Base-by-base conservation (phyloP, 2,888 invertebrate genomes). In the Lasioglossum leucozonium region DNA sequence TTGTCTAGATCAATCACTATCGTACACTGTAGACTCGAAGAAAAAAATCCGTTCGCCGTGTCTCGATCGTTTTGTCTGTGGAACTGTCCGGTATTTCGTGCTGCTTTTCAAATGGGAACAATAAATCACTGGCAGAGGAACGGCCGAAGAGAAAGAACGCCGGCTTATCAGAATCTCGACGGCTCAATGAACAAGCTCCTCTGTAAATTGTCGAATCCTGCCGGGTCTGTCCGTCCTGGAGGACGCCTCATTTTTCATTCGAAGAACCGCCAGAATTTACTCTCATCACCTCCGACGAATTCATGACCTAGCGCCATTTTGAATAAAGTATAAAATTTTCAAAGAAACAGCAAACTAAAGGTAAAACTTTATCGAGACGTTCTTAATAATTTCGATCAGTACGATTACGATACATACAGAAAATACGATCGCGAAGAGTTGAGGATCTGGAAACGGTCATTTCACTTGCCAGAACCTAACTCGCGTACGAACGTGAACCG, bases 191-290 rank as follows among this genome's bases (percentile, higher is more conserved):
- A 72, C 58, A 72, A 78, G 22, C 51, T 34, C 18, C 26, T 40
- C 40, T n/a, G 30, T 65, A 44, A 79, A 79, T 72, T 65, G 78
- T 72, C 42, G 71, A 72, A 26, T 72, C 78, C 62, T 44, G 18
- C 4, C 40, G 22, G 77, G 37, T 13, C 34, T 26, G 2, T 18
- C 16, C 34, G 1, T 22, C 34, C n/a, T 4, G 18, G 16, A 26
- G 26, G 47, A 37, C 47, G 37, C 16, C 26, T 34, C 78, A 72
- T 79, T 65, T 72, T 72, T 79, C 78, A 79, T 72, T 79, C 22
- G 4, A 47, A 34, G 62, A 47, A 0, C 18, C 13, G 30, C 26
- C 72, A 72, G n/a, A 79, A 47, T 79, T 79, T 58, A 26, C 58
- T n/a, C 58, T n/a, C 44, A 18, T 58, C 30, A 18, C 58, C 42